These are phyloP conservation scores for Athene cunicularia DNA, from an alignment of 2,113 vertebrate species.

Conservation along the genomic window DNA sequence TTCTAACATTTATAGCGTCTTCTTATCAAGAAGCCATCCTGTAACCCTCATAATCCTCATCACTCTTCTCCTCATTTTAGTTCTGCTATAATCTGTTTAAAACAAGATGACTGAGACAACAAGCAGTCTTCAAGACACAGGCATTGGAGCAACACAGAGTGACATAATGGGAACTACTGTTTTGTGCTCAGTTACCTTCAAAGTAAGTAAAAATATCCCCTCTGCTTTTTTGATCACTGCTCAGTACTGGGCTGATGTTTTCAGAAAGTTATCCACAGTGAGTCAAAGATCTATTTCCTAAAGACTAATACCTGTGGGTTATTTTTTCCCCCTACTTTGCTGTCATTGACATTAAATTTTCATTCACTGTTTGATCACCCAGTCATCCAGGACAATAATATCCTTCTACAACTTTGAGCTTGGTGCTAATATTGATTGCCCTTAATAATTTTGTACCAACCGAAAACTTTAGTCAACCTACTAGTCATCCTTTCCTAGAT, in stretches of 20 bases:
- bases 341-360: background rate
- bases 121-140: background rate
- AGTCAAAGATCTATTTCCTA: background rate
- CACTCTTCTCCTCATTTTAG: background rate
- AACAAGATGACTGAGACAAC: background rate
- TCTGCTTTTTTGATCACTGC: background rate
- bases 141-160: background rate
- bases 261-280: background rate
- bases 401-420: background rate
- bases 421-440: background rate
- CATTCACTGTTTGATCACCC: background rate
- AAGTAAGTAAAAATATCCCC: background rate
- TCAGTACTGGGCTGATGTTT: background rate
- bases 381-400: background rate
- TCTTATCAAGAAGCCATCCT: background rate
- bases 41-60: background rate
- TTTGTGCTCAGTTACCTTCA: background rate
- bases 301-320: background rate
- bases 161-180: slow-evolving; percentile 21
- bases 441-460: background rate
- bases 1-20: background rate
- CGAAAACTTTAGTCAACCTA: background rate
- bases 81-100: background rate
- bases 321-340: background rate
- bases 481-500: background rate